phyloP scores from a whole-genome alignment of 1,140 invertebrate genomes.

The Drosophila aff. region DNA sequence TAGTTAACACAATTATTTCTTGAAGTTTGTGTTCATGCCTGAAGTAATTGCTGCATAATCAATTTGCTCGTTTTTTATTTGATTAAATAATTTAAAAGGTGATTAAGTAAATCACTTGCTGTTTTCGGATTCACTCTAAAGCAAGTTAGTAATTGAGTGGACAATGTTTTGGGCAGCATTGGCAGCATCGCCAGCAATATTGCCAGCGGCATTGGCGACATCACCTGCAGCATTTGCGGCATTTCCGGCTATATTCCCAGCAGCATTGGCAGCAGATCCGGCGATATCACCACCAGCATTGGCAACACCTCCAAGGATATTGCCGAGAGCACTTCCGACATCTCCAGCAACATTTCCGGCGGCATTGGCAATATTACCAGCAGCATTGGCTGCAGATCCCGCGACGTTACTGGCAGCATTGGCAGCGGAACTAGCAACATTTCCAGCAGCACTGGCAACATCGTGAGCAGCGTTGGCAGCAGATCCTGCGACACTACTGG shows the following conservation, averaged over 20 bases:
- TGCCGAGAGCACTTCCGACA: slow-evolving; percentile 7
- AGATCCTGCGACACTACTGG: neutral
- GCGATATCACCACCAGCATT: slow-evolving; percentile 13
- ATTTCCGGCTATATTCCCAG: slow-evolving; percentile 1
- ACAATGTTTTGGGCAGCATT: slow-evolving; percentile 17
- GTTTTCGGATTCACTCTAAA: neutral
- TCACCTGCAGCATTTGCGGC: neutral
- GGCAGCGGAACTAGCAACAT: neutral
- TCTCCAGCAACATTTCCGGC: slow-evolving; percentile 2
- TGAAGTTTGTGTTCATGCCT: too few relatives aligned
- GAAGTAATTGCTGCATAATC: neutral
- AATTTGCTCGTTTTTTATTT: slow-evolving; percentile 12
- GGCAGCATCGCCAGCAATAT: slow-evolving; percentile 4
- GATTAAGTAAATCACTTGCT: too few relatives aligned
- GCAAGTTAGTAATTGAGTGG: slow-evolving; percentile 8
- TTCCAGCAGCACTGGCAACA: neutral
- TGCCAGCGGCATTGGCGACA: slow-evolving; percentile 11
- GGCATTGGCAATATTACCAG: neutral
- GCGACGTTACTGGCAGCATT: slow-evolving; percentile 14
- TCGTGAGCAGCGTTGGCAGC: neutral
- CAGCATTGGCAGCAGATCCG: slow-evolving; percentile 1
- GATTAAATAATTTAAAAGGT: neutral
- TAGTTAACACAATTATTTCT: neutral
- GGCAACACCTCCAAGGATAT: slow-evolving; percentile 11
- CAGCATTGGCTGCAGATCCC: neutral